Evolutionary conservation across 2,113 vertebrate genomes (phyloP).

Genomic region (Phalacrocorax aristotelis): DNA sequence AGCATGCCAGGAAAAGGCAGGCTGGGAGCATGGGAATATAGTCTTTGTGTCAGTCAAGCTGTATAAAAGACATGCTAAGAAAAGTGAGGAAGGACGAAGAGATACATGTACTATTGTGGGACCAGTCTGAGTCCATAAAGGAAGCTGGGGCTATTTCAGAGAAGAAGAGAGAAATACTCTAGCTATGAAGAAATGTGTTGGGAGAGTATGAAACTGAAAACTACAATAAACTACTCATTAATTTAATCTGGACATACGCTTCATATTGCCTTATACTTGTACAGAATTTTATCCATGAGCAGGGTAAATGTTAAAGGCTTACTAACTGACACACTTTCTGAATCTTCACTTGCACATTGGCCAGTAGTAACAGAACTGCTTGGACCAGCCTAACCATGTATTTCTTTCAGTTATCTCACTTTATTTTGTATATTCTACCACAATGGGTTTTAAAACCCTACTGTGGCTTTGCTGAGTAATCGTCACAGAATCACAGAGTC

Average conservation of each 20-base stretch:
- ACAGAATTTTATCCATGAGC: not conserved
- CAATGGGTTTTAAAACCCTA: not conserved
- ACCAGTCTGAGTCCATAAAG: not conserved
- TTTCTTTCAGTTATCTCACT: not conserved
- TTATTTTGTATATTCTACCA: not conserved
- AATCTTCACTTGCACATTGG: not conserved
- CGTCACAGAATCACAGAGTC: not conserved
- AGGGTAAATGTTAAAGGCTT: not conserved
- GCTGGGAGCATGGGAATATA: not conserved
- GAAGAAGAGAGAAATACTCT: not conserved
- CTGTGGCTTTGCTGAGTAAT: not conserved
- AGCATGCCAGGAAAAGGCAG: not conserved
- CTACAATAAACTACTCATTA: not conserved
- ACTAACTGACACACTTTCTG: not conserved
- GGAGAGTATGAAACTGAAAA: not conserved
- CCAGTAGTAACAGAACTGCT: not conserved
- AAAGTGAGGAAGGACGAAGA: not conserved
- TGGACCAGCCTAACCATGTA: not conserved
- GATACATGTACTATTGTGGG: not conserved
- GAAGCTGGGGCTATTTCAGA: not conserved
- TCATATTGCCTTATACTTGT: not conserved
- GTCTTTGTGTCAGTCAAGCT: not conserved
- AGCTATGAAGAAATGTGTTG: not conserved
- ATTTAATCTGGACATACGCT: not conserved
- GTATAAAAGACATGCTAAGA: not conserved